Evolutionary conservation across 2,113 vertebrate species (phyloP), one percentile per base, ranked within the genome.

Genomic region (Lamprotornis superbus): DNA sequence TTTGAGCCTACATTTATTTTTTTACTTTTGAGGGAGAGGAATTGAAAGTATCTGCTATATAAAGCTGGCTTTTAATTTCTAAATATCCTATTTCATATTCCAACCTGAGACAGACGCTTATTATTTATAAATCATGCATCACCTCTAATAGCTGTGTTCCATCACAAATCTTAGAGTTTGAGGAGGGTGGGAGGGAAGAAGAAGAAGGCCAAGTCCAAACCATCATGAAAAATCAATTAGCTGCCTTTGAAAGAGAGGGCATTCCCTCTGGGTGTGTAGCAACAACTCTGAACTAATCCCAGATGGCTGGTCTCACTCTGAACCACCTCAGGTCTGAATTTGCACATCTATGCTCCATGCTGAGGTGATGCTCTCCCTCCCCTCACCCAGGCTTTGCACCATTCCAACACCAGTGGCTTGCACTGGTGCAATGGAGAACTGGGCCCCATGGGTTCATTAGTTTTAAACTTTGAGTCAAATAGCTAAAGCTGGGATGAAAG

Each of bases 401-500:
- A n/a, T 15, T 46, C 33, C 5, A 1, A 14, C 22, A 59, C 70
- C n/a, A 70, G 44, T 28, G 65, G 24, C 37, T 91, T 46, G 37
- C 56, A 37, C 23, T 24, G 63, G 25, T 69, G 30, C 35, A 33
- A 5, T 64, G 60, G 39, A 64, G 49, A 90, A 64, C 0, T 0
- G 22, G 25, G 12, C 31, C 64, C 65, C 3, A 4, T 0, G 2
- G 37, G 56, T 83, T 93, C 76, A 71, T 93, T 92, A 78, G 55
- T 49, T 85, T 87, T 81, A 87, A 87, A 83, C 52, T 87, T 86
- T 35, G 46, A 94, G 42, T 81, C 83, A 92, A 84, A 76, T 53
- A 79, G 83, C 44, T 84, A 89, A 96, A 90, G 35, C 69, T 61
- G n/a, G 61, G 57, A 90, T 93, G 37, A 92, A 93, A 96, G 56